These are phyloP conservation scores for Melopsittacus undulatus DNA, from an alignment of 2,797 vertebrate species.

Conservation along the genomic window DNA sequence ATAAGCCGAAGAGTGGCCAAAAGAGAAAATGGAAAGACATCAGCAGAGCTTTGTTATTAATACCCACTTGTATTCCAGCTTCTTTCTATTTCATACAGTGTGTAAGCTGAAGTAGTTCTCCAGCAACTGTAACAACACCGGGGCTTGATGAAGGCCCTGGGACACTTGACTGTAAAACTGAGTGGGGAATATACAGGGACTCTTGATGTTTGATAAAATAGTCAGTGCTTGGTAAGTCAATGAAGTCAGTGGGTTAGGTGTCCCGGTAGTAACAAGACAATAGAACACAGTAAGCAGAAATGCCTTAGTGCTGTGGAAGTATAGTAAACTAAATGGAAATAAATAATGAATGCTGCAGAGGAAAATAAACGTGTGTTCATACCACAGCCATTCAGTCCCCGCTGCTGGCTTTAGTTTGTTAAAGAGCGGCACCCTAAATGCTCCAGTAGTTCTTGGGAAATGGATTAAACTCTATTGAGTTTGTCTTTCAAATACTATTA, in stretches of 20 bases:
- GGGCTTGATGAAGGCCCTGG: not conserved
- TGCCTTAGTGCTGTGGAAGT: not conserved
- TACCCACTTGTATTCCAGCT: not conserved
- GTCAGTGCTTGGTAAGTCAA: too few species aligned
- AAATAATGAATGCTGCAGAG: constrained; percentile 11
- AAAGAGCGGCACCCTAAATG: not conserved
- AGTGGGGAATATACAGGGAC: not conserved
- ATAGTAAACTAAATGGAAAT: constrained; percentile 11
- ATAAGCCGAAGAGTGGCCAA: not conserved
- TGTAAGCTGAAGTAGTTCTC: not conserved
- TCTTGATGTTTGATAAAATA: not conserved
- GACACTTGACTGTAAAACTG: not conserved
- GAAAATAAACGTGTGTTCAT: not conserved
- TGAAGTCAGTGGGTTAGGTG: not conserved
- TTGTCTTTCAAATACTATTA: not conserved
- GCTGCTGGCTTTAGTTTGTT: not conserved
- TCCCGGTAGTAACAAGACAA: not conserved
- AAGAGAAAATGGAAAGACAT: not conserved
- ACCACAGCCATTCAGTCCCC: not conserved
- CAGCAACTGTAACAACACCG: not conserved
- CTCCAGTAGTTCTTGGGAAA: not conserved
- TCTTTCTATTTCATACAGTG: not conserved
- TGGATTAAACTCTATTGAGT: not conserved
- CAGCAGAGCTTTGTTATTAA: not conserved
- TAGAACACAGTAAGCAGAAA: not conserved